Evolutionary conservation across 2,797 vertebrate species (phyloP), one percentile per base, ranked within the genome.

Genomic region (Pipistrellus kuhlii): DNA sequence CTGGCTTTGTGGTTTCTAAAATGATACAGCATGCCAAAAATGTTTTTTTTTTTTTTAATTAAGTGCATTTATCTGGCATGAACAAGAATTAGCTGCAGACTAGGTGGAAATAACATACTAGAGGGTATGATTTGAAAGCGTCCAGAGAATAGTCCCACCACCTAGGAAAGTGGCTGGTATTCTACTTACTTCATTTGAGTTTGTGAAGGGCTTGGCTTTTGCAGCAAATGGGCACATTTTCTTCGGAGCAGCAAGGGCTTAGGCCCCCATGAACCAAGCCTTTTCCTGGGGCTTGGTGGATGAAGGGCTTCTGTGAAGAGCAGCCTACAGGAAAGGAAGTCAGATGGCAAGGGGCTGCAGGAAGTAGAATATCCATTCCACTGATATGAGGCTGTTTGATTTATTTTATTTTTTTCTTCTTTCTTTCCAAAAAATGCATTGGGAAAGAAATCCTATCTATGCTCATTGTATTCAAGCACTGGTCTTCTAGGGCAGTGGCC

Each of bases 1-100:
- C 53, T 85, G 85, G n/a, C 51, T 90, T 87, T 93, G 27, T 72
- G 59, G 15, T 94, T 95, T 95, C 73, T 46, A 87, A 96, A 82
- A 92, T 90, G n/a, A 73, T 35, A 25, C 2, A n/a, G 6, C 46
- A 48, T 71, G 10, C 44, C 66, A 82, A 46, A 92, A 76, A 53
- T 83, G 41, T 82, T 75, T 11, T n/a, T 53, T 32, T 53, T 93
- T 93, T 95, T 90, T 66, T 64, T 89, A 75, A 64, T 83, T 72
- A 71, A 88, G 32, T 86, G 1, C 41, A 69, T 94, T 88, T 87
- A 62, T 71, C 85, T 91, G 59, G 30, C 35, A 1, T 27, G 69
- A 90, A 41, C 35, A 88, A 85, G 32, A 69, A 38, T 48, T 91
- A 57, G 73, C 78, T 85, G 93, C 25, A 57, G 23, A 89, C 9